Evolutionary conservation across 2,113 vertebrate genomes (phyloP).

Genomic region (Sterrhoptilus dennistouni): DNA sequence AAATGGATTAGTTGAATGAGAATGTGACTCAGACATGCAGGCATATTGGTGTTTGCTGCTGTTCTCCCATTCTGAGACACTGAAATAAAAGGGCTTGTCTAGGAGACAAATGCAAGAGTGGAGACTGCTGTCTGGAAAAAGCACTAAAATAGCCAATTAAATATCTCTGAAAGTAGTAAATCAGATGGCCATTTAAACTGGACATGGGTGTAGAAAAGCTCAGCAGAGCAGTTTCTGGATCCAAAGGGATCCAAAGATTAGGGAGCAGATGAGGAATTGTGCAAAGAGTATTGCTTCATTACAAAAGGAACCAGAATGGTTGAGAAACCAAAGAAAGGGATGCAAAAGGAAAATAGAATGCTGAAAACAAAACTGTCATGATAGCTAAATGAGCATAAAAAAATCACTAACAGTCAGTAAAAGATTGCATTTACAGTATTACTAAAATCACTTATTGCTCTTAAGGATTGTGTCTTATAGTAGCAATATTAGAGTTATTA

Average conservation of each 20-base stretch:
- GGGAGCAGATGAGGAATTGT: not conserved
- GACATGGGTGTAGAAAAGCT: not conserved
- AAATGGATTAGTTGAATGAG: not conserved
- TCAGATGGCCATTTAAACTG: not conserved
- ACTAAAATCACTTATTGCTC: not conserved
- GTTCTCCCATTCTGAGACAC: not conserved
- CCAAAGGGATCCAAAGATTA: not conserved
- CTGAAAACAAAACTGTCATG: not conserved
- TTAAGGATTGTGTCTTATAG: not conserved
- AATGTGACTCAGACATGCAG: not conserved
- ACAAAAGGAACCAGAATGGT: not conserved
- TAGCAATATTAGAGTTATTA: not conserved
- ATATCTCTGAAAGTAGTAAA: not conserved
- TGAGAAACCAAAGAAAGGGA: not conserved
- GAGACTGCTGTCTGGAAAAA: not conserved
- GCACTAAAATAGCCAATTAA: not conserved
- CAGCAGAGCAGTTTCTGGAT: not conserved
- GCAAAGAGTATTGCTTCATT: not conserved
- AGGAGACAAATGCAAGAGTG: not conserved
- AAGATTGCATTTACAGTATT: not conserved
- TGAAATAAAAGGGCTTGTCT: not conserved
- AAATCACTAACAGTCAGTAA: not conserved
- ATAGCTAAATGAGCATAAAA: not conserved
- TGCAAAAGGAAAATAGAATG: not conserved
- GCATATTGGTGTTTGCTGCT: not conserved